Evolutionary conservation across 2,888 invertebrate genomes (phyloP).

Genomic region (Nomada ferruginata): DNA sequence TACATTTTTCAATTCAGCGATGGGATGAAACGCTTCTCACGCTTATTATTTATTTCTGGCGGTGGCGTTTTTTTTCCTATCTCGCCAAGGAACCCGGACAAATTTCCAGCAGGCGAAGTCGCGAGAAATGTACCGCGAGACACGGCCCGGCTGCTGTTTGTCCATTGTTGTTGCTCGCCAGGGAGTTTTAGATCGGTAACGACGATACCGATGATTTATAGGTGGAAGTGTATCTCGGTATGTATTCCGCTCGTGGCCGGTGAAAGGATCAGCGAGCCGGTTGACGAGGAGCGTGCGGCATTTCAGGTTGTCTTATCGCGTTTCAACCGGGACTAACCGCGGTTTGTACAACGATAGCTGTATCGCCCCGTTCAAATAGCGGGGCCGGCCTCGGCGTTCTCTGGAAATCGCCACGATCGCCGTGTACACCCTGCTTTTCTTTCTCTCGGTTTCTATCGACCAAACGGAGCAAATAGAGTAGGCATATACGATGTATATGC

Average conservation of each 20-base stretch:
- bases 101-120: slow-evolving; percentile 32
- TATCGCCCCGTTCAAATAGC: slow-evolving; percentile 64
- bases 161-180: slow-evolving; percentile 42
- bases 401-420: background rate
- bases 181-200: slow-evolving; percentile 47
- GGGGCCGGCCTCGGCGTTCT: background rate
- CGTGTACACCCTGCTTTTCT: no score
- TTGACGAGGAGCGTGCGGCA: slow-evolving; percentile 47
- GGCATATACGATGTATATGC: no score
- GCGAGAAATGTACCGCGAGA: slow-evolving; percentile 25
- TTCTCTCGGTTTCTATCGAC: no score
- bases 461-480: no score
- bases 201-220: slow-evolving; percentile 57
- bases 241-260: slow-evolving; percentile 39
- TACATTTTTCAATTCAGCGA: no score
- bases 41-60: no score
- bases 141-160: slow-evolving; percentile 19
- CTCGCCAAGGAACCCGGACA: background rate
- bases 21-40: no score
- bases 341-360: slow-evolving; percentile 57
- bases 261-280: slow-evolving; percentile 49
- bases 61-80: no score
- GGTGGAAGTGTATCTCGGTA: slow-evolving; percentile 38
- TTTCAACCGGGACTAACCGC: slow-evolving; percentile 11
- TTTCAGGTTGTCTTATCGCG: slow-evolving; percentile 63